Evolutionary conservation across 2,113 vertebrate species (phyloP), one percentile per base, ranked within the genome.

Genomic region (Psettodes erumei): DNA sequence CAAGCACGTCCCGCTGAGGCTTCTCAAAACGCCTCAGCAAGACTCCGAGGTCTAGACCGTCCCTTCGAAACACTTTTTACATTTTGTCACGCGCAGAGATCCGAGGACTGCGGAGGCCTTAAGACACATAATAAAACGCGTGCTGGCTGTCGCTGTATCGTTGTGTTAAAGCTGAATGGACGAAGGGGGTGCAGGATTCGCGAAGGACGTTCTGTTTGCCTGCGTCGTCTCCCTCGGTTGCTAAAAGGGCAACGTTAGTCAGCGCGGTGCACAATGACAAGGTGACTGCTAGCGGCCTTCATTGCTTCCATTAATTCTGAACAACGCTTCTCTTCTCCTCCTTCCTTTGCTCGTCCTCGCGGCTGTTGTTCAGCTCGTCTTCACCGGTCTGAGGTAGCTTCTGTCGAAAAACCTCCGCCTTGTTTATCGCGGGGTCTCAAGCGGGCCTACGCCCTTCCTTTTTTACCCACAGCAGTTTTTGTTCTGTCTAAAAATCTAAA

Each of bases 221-320:
- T 30, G 21, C 0, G 28, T 38, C 23, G 25, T 61, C 50, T 82
- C 35, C 73, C 74, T 69, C 0, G 53, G 40, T 58, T 1, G 59
- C 77, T 86, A 28, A 84, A 76, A 87, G 77, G 78, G 25, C 43
- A 64, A 68, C 35, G 77, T 19, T 59, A 25, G 55, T 58, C 70
- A 58, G 51, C 45, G 10, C 85, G 79, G 86, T 79, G 51, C 64
- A 45, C 65, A 79, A 43, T 82, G 83, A 87, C 86, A 87, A 83
- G 83, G 74, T 77, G 85, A 90, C 79, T 72, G 76, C 32, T 61
- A 3, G 30, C 33, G 68, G 71, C 82, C 74, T 54, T 68, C 55
- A 64, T 67, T 64, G 5, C 64, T 33, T 32, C 59, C 19, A 45
- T 43, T 67, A 62, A 11, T 81, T 74, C 38, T 30, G 42, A 67